Evolutionary conservation across 2,113 vertebrate species (phyloP).

Genomic region (Rallus limicola): DNA sequence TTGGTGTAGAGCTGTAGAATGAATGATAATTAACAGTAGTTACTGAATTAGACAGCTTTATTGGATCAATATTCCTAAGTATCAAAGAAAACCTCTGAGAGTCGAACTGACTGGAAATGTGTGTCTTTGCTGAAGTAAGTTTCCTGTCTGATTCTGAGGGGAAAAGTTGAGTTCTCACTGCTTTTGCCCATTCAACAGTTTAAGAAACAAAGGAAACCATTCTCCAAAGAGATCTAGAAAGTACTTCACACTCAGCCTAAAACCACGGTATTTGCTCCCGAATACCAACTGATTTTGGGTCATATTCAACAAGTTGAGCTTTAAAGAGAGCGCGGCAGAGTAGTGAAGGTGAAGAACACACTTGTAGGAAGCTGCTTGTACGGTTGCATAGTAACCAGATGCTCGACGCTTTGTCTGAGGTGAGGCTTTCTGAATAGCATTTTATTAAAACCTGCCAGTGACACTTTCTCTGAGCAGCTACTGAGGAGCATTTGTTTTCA

Average conservation of each 20-base stretch:
- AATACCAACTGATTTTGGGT: rapidly evolving
- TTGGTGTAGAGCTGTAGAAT: neutral
- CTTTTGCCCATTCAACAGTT: neutral
- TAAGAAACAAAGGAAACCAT: neutral
- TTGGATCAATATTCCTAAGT: neutral
- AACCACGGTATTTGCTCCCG: neutral
- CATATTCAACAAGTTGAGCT: neutral
- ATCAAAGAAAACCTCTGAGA: neutral
- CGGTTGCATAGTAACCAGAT: neutral
- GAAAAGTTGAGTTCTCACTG: neutral
- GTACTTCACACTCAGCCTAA: neutral
- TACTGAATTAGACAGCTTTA: neutral
- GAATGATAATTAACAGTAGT: neutral
- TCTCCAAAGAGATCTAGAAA: neutral
- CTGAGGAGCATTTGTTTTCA: neutral
- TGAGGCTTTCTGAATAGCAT: neutral
- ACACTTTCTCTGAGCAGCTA: neutral
- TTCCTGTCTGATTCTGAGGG: neutral
- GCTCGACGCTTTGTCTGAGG: rapidly evolving
- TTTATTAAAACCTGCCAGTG: neutral
- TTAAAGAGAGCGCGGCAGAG: neutral
- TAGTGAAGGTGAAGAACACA: neutral
- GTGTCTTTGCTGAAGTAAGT: neutral
- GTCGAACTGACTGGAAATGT: rapidly evolving
- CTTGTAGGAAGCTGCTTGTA: neutral